Percentiles rank a stretch among this genome's conserved stretches.
These are phyloP conservation scores for Poeciliopsis retropinna DNA, from an alignment of 2,113 vertebrate species.

Conservation along the genomic window DNA sequence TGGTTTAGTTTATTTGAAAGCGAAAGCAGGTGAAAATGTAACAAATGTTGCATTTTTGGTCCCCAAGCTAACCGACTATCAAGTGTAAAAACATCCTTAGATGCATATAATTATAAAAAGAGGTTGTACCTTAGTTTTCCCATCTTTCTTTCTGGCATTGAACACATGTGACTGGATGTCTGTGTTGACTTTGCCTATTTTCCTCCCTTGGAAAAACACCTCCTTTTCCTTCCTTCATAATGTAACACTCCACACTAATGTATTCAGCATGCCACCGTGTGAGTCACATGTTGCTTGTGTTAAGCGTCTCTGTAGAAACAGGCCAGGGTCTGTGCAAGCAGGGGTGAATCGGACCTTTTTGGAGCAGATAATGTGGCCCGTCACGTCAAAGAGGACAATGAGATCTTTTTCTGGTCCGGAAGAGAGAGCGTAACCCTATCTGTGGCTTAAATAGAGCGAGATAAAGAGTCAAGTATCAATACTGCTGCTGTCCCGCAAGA, in stretches of 20 bases:
- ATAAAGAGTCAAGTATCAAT: constrained; percentile 66
- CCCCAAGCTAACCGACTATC: no score
- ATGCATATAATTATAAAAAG: not conserved
- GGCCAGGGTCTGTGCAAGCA: constrained; percentile 38
- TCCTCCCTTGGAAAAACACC: constrained; percentile 22
- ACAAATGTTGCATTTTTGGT: no score
- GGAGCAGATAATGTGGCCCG: constrained; percentile 51
- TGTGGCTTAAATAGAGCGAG: constrained; percentile 64
- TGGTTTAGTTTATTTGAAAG: no score
- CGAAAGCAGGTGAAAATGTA: no score
- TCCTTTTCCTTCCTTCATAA: constrained; percentile 18
- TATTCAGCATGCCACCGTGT: constrained; percentile 47
- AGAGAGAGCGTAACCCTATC: constrained; percentile 67
- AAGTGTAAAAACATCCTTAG: not conserved
- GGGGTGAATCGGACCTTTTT: constrained; percentile 50
- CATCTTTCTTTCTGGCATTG: not conserved
- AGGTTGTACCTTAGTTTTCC: not conserved
- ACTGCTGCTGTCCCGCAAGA: constrained; percentile 48
- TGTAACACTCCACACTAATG: constrained; percentile 38
- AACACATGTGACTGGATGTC: not conserved
- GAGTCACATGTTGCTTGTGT: constrained; percentile 62
- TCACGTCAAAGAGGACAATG: constrained; percentile 67
- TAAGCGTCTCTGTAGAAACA: constrained; percentile 36
- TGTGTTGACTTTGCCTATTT: not conserved
- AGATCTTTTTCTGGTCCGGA: constrained; percentile 68